Percentiles rank a stretch among this genome's conserved stretches.
Evolutionary conservation across 2,797 vertebrate species (phyloP).

Genomic region (Choloepus didactylus): DNA sequence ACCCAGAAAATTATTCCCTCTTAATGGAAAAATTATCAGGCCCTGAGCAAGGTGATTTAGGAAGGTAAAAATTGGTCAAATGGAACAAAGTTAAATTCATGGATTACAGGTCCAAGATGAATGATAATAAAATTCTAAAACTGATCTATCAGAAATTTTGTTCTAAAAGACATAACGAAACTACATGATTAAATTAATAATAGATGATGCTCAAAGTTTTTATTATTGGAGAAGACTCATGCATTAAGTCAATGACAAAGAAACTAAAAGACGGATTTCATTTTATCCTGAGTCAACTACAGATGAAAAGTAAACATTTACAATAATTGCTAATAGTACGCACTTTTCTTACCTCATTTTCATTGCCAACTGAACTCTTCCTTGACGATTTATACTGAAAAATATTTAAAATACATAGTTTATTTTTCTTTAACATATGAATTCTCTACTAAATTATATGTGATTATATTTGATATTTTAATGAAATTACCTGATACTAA

Average conservation of each 20-base stretch:
- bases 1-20: constrained; percentile 84
- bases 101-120: background rate
- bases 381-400: constrained; percentile 95
- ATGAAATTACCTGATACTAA: constrained; percentile 39
- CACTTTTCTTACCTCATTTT: constrained; percentile 93
- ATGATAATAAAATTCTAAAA: constrained; percentile 49
- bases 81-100: background rate
- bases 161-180: constrained; percentile 35
- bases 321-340: constrained; percentile 55
- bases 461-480: constrained; percentile 1
- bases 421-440: constrained; percentile 66
- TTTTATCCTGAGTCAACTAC: constrained; percentile 25
- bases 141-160: background rate
- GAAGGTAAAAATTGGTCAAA: constrained; percentile 20
- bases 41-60: constrained; percentile 66
- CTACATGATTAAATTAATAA: constrained; percentile 46
- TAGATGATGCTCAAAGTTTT: background rate
- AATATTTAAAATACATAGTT: constrained; percentile 80
- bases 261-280: background rate
- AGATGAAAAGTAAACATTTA: constrained; percentile 60
- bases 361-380: constrained; percentile 93
- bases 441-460: constrained; percentile 21
- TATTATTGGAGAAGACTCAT: background rate
- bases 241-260: constrained; percentile 34
- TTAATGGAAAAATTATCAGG: constrained; percentile 86